Conservation (phyloP, 2,888 invertebrate species). For the Gastrophysa polygoni region DNA sequence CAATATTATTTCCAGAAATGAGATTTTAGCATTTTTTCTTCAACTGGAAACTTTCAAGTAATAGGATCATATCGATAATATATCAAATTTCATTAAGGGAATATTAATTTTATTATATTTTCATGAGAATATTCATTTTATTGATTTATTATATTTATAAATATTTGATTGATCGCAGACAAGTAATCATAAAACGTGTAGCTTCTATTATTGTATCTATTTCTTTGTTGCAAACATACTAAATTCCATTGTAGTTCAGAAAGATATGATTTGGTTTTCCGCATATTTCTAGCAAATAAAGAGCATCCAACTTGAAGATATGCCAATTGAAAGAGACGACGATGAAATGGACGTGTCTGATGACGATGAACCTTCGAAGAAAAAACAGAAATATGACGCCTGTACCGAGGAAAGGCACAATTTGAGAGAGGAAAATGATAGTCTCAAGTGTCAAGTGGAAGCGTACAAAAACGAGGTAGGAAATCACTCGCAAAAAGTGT, state of each 20-base stretch:
- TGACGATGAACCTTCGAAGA: conserved; percentile 64
- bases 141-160: too few relatives aligned
- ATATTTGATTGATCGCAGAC: too few relatives aligned
- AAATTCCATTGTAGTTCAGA: background rate
- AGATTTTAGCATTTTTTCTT: too few relatives aligned
- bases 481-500: too few relatives aligned
- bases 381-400: conserved; percentile 47
- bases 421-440: conserved; percentile 85
- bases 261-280: background rate
- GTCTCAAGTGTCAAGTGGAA: conserved; percentile 87
- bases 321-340: conserved; percentile 69
- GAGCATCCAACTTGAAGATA: conserved; percentile 67
- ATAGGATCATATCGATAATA: too few relatives aligned
- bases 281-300: conserved; percentile 67
- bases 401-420: conserved; percentile 45
- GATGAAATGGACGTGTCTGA: conserved; percentile 90
- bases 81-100: too few relatives aligned
- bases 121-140: too few relatives aligned
- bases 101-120: too few relatives aligned
- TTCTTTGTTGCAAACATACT: background rate
- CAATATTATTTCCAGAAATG: too few relatives aligned
- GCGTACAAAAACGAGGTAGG: conserved; percentile 86
- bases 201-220: background rate
- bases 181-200: too few relatives aligned
- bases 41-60: too few relatives aligned